Base-by-base conservation (phyloP, 2,113 vertebrate genomes). In the Bambusicola thoracicus region DNA sequence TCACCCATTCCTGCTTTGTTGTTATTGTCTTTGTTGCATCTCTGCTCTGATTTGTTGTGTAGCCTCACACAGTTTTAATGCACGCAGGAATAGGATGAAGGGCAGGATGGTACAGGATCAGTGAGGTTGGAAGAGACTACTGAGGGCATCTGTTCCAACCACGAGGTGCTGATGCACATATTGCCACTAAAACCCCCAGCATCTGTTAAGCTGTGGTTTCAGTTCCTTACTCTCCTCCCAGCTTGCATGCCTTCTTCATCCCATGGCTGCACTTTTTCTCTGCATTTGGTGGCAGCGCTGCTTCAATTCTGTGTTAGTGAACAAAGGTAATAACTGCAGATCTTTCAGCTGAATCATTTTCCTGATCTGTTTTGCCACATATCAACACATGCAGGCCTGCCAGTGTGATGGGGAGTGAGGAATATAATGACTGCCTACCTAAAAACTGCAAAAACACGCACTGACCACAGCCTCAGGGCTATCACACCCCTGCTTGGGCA, bases 351-450 rank as follows among this genome's bases (percentile, higher is more conserved):
- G 72, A 58, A 80, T 46, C 48, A 8, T 40, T 73, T 85, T 76
- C 58, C 90, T 65, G 43, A 5, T 79, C 63, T 56, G 79, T 46
- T 90, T 95, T 91, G 72, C 85, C 78, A 66, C 65, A 1, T 30
- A 17, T 18, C 84, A 18, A 4, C 74, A 34, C 6, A 2, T 18
- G 19, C 44, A 66, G 74, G n/a, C 25, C 1, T 40, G 90, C 49
- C 81, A 94, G 84, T 44, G 6, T 22, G 11, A 51, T 4, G 36
- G 63, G 72, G 76, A 92, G 79, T 43, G 30, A 80, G 88, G 53
- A 72, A 30, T 1, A 3, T 44, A n/a, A 8, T 29, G 67, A 63
- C 25, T 87, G 43, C 44, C 58, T 44, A 24, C 66, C 85, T 59
- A 2, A 72, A 91, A 72, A 10, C 51, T 46, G 79, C 41, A 51